A percentile compares a stretch with the other conserved stretches of the same genome.
phyloP scores from a whole-genome alignment of 2,888 invertebrate genomes.

The Mythimna impura region DNA sequence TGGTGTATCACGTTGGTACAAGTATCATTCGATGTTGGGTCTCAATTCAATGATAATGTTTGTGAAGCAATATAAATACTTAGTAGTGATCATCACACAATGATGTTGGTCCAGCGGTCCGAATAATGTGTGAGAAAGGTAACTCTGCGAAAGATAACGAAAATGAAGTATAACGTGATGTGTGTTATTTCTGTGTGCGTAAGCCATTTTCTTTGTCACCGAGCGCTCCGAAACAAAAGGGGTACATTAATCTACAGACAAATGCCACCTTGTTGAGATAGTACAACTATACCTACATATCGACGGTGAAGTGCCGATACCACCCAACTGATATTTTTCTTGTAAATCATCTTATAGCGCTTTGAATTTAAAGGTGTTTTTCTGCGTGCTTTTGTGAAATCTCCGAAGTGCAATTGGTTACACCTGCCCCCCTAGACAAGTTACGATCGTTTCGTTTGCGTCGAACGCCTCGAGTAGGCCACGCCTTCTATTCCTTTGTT shows the following conservation, averaged over 20 bases:
- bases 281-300: neutral
- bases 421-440: too few species aligned
- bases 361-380: too few species aligned
- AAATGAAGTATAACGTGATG: neutral
- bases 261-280: neutral
- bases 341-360: too few species aligned
- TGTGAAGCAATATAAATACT: neutral
- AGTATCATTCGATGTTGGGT: neutral
- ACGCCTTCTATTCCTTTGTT: too few species aligned
- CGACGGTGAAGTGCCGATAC: too few species aligned
- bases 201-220: neutral
- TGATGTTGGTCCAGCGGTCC: neutral
- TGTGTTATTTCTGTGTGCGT: neutral
- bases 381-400: too few species aligned
- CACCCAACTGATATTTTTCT: too few species aligned
- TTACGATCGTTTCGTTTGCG: too few species aligned
- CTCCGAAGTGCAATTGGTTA: too few species aligned
- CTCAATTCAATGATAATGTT: slow-evolving; percentile 18
- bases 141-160: too few species aligned
- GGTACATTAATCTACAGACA: too few species aligned
- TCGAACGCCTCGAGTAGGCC: too few species aligned
- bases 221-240: neutral
- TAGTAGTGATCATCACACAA: neutral
- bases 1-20: neutral
- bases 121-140: neutral